Evolutionary conservation across 2,888 invertebrate species (phyloP), one percentile per base, ranked within the genome.

Genomic region (Pseudococcus viburni): DNA sequence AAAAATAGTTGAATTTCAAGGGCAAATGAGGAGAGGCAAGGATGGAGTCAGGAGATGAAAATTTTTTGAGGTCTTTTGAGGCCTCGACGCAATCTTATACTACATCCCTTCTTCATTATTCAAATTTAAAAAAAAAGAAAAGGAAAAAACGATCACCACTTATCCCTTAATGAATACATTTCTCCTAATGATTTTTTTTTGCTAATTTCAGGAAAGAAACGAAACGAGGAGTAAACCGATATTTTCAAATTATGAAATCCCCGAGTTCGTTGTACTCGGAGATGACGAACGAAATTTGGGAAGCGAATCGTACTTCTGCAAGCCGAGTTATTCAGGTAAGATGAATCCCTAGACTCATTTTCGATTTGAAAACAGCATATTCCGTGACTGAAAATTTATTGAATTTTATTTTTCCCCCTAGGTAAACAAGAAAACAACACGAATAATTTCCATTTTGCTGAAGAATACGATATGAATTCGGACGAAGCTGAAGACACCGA

Each of bases 401-500:
- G 3, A 33, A 33, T 33, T 33, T 2, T 33, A 33, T 33, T 33
- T 33, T 73, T 80, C 0, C 6, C 17, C 9, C 17, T 9, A 80
- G 80, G 12, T 19, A 42, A 80, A 19, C 19, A 17, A 7, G 80
- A 80, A 42, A 80, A 80, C 39, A 42, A n/a, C n/a, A 80, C 80
- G n/a, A 80, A 80, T 80, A 80, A 39, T 55, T 39, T 51, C 59
- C 46, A 39, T 59, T 22, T 73, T 12, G 46, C 42, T 12, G 86
- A 86, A 46, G 86, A 86, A 15, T 86, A 86, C 19, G 86, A 86
- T 6, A 68, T 86, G 11, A 86, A 86, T 73, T 86, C 86, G 46
- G 86, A 86, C 48, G 86, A 86, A 22, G 73, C 86, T 0, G 86
- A 86, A 73, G 86, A 86, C 19, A 68, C 42, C 0, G 86, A 86